Evolutionary conservation across 2,797 vertebrate species (phyloP).

Genomic region (Liasis olivaceus): DNA sequence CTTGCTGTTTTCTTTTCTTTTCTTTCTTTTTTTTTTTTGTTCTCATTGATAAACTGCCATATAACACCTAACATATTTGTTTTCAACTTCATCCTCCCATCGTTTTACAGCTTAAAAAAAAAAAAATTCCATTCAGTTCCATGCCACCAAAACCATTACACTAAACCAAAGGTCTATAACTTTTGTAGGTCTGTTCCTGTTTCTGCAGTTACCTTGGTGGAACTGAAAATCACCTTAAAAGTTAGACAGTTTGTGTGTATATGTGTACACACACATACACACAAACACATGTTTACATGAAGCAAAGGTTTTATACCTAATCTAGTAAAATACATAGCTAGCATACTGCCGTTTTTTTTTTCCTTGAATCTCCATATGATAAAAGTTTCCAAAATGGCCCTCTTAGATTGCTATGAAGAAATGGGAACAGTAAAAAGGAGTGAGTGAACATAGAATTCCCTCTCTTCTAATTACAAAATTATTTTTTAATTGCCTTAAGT

Average conservation of each 20-base stretch:
- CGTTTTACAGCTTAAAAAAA: conserved; percentile 13
- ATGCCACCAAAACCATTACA: background rate
- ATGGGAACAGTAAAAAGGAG: conserved; percentile 1
- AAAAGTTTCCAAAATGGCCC: background rate
- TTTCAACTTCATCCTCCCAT: conserved; percentile 15
- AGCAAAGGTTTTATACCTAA: background rate
- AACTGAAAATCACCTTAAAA: conserved; percentile 25
- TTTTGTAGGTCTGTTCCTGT: conserved; percentile 15
- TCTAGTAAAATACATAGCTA: conserved; percentile 22
- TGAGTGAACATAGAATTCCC: background rate
- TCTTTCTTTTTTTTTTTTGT: background rate
- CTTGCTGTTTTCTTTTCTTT: background rate
- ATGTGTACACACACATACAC: conserved; percentile 1
- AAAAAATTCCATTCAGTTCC: conserved; percentile 8
- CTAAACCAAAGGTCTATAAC: background rate
- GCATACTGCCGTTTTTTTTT: conserved; percentile 15
- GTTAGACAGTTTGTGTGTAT: conserved; percentile 22
- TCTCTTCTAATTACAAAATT: background rate
- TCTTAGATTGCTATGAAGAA: conserved; percentile 10
- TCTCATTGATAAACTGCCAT: conserved; percentile 4
- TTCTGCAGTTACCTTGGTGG: conserved; percentile 25
- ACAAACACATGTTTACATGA: background rate
- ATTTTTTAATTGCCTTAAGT: background rate
- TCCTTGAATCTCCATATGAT: background rate
- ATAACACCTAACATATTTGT: conserved; percentile 17